A percentile compares a stretch with the other conserved stretches of the same genome.
Conservation (phyloP, 53 echinoderm and acorn worm species). For the Antedon mediterranea region DNA sequence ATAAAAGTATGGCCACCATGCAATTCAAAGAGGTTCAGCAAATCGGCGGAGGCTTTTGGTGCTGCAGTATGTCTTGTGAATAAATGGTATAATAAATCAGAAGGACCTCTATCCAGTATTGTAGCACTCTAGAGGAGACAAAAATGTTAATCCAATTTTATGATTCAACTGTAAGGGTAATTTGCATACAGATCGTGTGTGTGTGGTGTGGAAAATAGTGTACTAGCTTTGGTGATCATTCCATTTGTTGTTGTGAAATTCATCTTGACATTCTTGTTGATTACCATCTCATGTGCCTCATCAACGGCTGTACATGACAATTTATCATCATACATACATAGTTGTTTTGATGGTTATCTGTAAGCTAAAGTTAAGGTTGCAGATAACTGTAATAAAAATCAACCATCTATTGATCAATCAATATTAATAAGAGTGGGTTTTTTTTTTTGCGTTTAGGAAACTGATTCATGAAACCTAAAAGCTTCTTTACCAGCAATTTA, state of each 20-base stretch:
- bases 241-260: slow-evolving; percentile 7
- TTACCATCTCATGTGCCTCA: slow-evolving; percentile 26
- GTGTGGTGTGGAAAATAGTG: slow-evolving; percentile 16
- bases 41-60: neutral
- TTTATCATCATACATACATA: slow-evolving; percentile 3
- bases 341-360: too few relatives aligned
- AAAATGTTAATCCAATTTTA: neutral
- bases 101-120: neutral
- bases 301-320: slow-evolving; percentile 21
- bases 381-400: too few relatives aligned
- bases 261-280: slow-evolving; percentile 28
- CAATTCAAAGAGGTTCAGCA: slow-evolving; percentile 4
- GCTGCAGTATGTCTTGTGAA: slow-evolving; percentile 4
- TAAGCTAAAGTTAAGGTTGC: too few relatives aligned
- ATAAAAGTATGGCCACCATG: neutral
- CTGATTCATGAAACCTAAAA: too few relatives aligned
- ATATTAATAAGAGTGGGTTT: too few relatives aligned
- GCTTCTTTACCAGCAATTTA: too few relatives aligned
- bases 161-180: slow-evolving; percentile 1
- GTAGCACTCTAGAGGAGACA: slow-evolving; percentile 1
- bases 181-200: slow-evolving; percentile 5
- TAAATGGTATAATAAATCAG: neutral
- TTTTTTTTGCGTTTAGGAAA: too few relatives aligned
- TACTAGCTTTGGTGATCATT: slow-evolving; percentile 9
- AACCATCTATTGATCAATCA: too few relatives aligned